A percentile compares a stretch with the other conserved stretches of the same genome.
These are phyloP conservation scores for Ceratina calcarata DNA, from an alignment of 1,140 invertebrate genomes.

Conservation along the genomic window DNA sequence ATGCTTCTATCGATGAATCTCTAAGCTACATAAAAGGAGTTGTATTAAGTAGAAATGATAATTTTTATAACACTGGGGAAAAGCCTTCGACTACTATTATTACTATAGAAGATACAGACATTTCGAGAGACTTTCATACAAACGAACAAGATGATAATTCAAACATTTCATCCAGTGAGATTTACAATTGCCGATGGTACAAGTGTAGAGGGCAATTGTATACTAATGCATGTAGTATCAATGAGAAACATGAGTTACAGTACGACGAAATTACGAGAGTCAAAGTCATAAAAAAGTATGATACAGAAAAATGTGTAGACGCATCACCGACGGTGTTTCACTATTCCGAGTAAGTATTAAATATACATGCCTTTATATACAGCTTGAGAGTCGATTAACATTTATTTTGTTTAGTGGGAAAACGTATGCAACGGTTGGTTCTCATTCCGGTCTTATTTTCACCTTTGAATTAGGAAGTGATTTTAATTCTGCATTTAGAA, in stretches of 20 bases:
- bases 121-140: background rate
- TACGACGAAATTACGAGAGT: conserved; percentile 48
- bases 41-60: background rate
- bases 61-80: background rate
- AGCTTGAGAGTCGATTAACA: conserved; percentile 7
- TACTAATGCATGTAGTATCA: background rate
- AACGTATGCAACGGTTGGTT: conserved; percentile 81
- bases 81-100: background rate
- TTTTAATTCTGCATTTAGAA: conserved; percentile 69
- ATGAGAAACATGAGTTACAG: conserved; percentile 17
- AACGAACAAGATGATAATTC: background rate
- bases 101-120: background rate
- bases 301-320: conserved; percentile 88
- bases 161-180: background rate
- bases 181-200: conserved; percentile 68
- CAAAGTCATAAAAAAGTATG: conserved; percentile 72
- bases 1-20: conserved; percentile 63
- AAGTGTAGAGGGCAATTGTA: conserved; percentile 73
- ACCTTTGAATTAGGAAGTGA: conserved; percentile 77
- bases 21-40: conserved; percentile 55
- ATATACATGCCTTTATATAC: background rate
- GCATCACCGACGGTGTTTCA: conserved; percentile 83
- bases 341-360: conserved; percentile 78
- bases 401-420: conserved; percentile 63
- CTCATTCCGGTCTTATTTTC: conserved; percentile 83